Evolutionary conservation across 2,113 vertebrate species (phyloP), one percentile per base, ranked within the genome.

Genomic region (Carollia perspicillata): DNA sequence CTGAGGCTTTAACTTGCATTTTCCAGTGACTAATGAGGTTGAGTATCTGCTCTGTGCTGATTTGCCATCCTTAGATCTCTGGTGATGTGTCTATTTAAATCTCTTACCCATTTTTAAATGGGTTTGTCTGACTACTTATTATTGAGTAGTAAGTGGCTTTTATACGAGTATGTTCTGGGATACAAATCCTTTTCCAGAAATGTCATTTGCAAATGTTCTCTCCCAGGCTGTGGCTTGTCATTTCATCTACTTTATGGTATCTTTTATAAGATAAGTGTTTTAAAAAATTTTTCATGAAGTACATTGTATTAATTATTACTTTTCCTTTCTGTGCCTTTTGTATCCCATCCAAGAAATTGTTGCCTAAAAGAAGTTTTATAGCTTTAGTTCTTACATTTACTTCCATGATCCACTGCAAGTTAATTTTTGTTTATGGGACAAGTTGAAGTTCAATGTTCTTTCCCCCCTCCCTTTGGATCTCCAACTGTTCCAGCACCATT

Each of bases 341-440:
- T 89, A 81, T 60, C 63, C 60, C 78, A 30, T 26, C 90, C 83
- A 93, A 94, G 69, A 83, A 89, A 89, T 80, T n/a, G 53, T 90
- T 86, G 75, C 86, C 66, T 63, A 51, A 74, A 66, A 91, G 58
- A 88, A 8, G 20, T 53, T 88, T 91, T 85, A 79, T 3, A 91
- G 83, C 37, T 33, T 86, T 69, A 89, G 66, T 10, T 68, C 53
- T 53, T 78, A 33, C 37, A 86, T 94, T 89, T 93, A 77, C 20
- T 68, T 86, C 37, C 40, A 81, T 23, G 44, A 89, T 80, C 55
- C 69, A 79, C 0, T 65, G n/a, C 68, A 72, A 93, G 65, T 95
- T 95, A 92, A 96, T 87, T 93, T 93, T 63, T 95, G 79, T 92
- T 97, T 93, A 96, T 86, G 75, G 79, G 65, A 79, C 60, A 92